Evolutionary conservation across 2,797 vertebrate genomes (phyloP), one percentile per base, ranked within the genome.

Genomic region (Gephyroberyx darwinii): DNA sequence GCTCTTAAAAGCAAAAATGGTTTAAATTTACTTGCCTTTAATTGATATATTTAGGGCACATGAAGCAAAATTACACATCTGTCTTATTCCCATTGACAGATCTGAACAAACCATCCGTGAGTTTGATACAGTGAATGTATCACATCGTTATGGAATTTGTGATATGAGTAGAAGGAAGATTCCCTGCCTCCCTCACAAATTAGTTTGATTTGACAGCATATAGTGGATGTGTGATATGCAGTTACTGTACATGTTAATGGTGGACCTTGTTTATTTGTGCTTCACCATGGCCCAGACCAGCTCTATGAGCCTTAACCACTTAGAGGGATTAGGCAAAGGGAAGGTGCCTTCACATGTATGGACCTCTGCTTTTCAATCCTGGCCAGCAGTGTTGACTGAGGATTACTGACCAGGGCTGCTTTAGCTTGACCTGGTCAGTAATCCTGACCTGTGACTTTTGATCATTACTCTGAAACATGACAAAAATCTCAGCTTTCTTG

Each of bases 301-400:
- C 58, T 63, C 31, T 62, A 37, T 64, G 48, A 66, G 57, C 69
- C 62, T 87, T 75, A 78, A 73, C 39, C 47, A 47, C 67, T 75
- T 74, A 45, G 2, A 47, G 30, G 76, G 76, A 81, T 84, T 81
- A 83, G 26, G 16, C 31, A 4, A 61, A 53, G 19, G 16, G 17
- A 69, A 75, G 37, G 63, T 79, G 71, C 63, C 69, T 26, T 72
- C 70, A 77, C 57, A 6, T 71, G 56, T 71, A 56, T 30, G 30
- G 12, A 61, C 68, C 58, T 71, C 13, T 47, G 43, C 43, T 31
- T n/a, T 48, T 47, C 59, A 43, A 62, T 10, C 12, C 2, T 12
- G 10, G 8, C 3, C 10, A 12, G 37, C 9, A 35, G 6, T 35
- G 37, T 39, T 39, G 37, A 39, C 37, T 2, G 12, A 12, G 37